Conservation (phyloP, 2,888 invertebrate species). For the Tetropium fuscum region DNA sequence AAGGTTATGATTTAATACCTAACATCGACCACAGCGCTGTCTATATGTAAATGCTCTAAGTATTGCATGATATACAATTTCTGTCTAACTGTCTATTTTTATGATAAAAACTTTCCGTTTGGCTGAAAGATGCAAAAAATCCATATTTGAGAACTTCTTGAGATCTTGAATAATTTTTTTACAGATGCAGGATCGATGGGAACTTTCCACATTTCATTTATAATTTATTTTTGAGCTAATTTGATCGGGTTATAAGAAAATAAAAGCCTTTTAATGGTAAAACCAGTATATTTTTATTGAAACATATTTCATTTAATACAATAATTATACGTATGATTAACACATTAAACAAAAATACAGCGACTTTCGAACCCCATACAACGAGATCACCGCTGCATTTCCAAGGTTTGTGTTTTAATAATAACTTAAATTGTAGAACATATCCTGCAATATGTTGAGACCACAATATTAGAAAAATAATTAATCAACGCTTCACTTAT, state of each 20-base stretch:
- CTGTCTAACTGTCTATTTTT: too few species aligned
- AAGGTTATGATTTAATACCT: too few species aligned
- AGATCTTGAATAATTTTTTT: too few species aligned
- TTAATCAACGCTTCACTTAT: constrained; percentile 22
- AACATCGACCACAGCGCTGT: too few species aligned
- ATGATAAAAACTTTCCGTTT: too few species aligned
- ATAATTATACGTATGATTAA: constrained; percentile 62
- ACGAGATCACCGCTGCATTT: constrained; percentile 57
- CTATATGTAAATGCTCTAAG: too few species aligned
- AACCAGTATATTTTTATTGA: constrained; percentile 63
- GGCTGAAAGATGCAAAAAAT: too few species aligned
- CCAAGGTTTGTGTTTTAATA: constrained; percentile 46
- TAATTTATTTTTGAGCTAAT: too few species aligned
- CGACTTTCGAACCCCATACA: constrained; percentile 55
- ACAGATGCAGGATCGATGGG: not conserved
- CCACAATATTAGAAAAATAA: constrained; percentile 45
- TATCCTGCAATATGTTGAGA: constrained; percentile 42
- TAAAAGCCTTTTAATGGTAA: constrained; percentile 30
- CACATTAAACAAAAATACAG: constrained; percentile 61
- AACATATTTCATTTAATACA: constrained; percentile 63
- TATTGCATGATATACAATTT: too few species aligned
- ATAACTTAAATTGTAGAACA: constrained; percentile 59
- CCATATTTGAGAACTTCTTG: too few species aligned
- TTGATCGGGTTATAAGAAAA: too few species aligned
- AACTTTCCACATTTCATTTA: too few species aligned